These are phyloP conservation scores for Sarcophaga rosellei DNA, from an alignment of 2,888 invertebrate species.

Conservation along the genomic window DNA sequence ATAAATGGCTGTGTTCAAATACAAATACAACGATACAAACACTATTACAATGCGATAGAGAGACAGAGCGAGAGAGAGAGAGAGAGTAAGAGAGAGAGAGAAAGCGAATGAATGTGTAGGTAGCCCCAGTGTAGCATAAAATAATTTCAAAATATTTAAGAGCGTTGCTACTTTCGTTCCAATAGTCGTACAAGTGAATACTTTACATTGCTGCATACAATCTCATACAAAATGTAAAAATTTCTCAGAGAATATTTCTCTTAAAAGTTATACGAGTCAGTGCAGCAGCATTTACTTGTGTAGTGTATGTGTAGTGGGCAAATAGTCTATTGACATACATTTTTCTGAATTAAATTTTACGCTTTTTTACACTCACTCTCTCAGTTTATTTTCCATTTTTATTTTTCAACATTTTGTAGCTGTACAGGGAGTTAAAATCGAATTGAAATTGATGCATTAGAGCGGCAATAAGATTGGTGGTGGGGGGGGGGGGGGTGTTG, in stretches of 20 bases:
- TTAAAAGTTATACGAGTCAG: no score
- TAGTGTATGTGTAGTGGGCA: conserved; percentile 19
- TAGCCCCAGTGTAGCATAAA: conserved; percentile 6
- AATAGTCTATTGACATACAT: conserved; percentile 59
- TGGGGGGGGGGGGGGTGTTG: no score
- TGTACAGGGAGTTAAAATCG: conserved; percentile 2
- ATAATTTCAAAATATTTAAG: conserved; percentile 49
- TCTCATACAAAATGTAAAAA: no score
- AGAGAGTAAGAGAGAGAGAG: no score
- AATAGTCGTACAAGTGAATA: conserved; percentile 37
- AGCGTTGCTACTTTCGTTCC: conserved; percentile 31
- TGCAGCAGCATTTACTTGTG: not conserved
- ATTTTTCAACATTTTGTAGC: conserved; percentile 1
- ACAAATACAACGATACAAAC: conserved; percentile 36
- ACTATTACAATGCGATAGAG: not conserved
- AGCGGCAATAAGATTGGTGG: not conserved
- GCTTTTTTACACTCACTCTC: not conserved
- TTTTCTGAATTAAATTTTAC: conserved; percentile 38
- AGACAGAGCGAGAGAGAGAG: no score
- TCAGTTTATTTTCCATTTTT: not conserved
- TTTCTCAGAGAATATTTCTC: no score
- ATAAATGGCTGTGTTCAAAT: no score
- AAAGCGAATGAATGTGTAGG: no score
- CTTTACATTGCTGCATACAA: conserved; percentile 14
- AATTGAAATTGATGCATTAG: not conserved